phyloP scores from a whole-genome alignment of 2,113 vertebrate species.

The Gorsachius goisagi region DNA sequence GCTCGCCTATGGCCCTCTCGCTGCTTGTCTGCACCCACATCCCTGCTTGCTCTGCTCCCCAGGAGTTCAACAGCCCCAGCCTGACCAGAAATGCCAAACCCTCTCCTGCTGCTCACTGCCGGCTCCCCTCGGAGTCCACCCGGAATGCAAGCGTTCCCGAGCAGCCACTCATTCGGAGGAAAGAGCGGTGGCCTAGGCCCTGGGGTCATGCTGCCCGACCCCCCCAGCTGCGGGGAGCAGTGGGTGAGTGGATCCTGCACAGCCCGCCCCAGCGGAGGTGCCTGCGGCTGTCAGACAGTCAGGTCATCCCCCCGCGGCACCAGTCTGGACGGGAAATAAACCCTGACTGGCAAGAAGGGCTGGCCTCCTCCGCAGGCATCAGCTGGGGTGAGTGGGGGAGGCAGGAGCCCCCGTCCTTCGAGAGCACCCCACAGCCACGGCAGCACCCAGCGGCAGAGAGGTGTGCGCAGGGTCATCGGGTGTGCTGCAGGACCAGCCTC shows the following conservation, averaged over 20 bases:
- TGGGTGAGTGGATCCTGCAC: not conserved
- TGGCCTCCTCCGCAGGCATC: accelerated
- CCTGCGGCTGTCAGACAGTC: not conserved
- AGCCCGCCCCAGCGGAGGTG: not conserved
- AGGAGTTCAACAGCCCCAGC: not conserved
- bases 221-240: not conserved
- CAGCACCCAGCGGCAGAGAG: not conserved
- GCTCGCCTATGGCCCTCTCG: not conserved
- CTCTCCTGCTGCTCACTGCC: not conserved
- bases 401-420: not conserved
- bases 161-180: not conserved
- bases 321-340: not conserved
- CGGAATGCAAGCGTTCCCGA: no score
- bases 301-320: not conserved
- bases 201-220: not conserved
- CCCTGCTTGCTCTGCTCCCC: not conserved
- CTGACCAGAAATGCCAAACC: not conserved
- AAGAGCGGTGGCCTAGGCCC: no score
- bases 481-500: not conserved
- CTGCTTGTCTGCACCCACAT: accelerated
- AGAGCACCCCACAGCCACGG: not conserved
- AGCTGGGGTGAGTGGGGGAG: not conserved
- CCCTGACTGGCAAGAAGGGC: no score
- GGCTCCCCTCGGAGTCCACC: accelerated
- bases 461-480: not conserved